phyloP scores from a whole-genome alignment of 2,797 vertebrate genomes.

The Prionace glauca region DNA sequence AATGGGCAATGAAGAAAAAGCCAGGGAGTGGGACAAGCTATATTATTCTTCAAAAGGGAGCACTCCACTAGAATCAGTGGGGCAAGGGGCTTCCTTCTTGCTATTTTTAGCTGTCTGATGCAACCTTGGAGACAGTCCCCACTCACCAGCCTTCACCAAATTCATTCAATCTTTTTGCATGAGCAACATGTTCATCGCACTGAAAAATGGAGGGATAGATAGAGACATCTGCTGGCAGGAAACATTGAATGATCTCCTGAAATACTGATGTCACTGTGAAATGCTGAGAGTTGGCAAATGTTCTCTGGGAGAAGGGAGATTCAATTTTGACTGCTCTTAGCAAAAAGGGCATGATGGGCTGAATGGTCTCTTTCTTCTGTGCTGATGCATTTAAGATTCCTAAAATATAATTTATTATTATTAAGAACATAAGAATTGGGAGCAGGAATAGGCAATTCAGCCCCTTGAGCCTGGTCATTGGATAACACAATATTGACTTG shows the following conservation, averaged over 20 bases:
- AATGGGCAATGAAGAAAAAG: background rate
- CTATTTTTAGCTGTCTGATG: background rate
- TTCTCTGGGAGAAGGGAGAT: background rate
- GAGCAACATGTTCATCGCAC: background rate
- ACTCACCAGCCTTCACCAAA: background rate
- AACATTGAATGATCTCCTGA: background rate
- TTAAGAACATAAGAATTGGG: background rate
- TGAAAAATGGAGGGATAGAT: background rate
- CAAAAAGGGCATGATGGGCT: background rate
- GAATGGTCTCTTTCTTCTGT: background rate
- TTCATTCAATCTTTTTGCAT: background rate
- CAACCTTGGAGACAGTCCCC: background rate
- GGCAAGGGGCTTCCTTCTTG: background rate
- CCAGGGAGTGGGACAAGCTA: background rate
- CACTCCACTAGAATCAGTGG: too few relatives aligned
- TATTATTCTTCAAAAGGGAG: background rate
- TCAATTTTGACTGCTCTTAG: too few relatives aligned
- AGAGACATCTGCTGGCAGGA: background rate
- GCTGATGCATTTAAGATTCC: background rate
- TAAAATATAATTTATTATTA: background rate
- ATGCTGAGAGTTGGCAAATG: background rate
- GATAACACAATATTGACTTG: too few relatives aligned
- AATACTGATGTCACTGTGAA: background rate
- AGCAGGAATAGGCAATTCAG: too few relatives aligned
- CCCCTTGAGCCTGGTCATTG: too few relatives aligned